phyloP scores from a whole-genome alignment of 2,888 invertebrate species.

The Microplitis deprimator region DNA sequence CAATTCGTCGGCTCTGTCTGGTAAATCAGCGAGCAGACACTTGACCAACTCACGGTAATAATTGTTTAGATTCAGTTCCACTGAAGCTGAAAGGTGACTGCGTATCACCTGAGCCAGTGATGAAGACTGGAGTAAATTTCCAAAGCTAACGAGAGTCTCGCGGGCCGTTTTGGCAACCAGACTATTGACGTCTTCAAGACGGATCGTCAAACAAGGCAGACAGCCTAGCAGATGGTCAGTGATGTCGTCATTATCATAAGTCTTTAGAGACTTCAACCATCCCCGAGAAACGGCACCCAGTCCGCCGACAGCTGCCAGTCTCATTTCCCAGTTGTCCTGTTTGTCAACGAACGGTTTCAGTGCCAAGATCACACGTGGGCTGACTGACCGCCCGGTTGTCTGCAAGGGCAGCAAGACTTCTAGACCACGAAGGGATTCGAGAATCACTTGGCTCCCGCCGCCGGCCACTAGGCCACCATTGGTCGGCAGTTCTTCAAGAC shows the following conservation, averaged over 20 bases:
- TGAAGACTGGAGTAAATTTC: constrained; percentile 57
- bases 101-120: constrained; percentile 54
- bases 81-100: constrained; percentile 53
- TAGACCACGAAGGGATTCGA: constrained; percentile 64
- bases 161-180: constrained; percentile 58
- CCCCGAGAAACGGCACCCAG: constrained; percentile 57
- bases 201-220: constrained; percentile 63
- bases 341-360: constrained; percentile 67
- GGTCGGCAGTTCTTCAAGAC: constrained; percentile 62
- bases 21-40: constrained; percentile 59
- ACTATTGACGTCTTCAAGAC: constrained; percentile 60
- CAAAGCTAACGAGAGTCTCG: constrained; percentile 58
- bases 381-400: constrained; percentile 58
- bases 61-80: constrained; percentile 54
- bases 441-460: constrained; percentile 60
- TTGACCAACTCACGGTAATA: constrained; percentile 58
- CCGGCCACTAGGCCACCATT: constrained; percentile 47
- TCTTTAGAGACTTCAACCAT: constrained; percentile 55
- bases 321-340: constrained; percentile 62
- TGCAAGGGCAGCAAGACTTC: constrained; percentile 57
- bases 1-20: constrained; percentile 63
- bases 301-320: constrained; percentile 62
- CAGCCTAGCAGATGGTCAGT: constrained; percentile 65
- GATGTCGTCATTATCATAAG: constrained; percentile 56
- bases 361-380: constrained; percentile 62